phyloP scores from a whole-genome alignment of 1,140 invertebrate genomes.

The Marisa cornuarietis region DNA sequence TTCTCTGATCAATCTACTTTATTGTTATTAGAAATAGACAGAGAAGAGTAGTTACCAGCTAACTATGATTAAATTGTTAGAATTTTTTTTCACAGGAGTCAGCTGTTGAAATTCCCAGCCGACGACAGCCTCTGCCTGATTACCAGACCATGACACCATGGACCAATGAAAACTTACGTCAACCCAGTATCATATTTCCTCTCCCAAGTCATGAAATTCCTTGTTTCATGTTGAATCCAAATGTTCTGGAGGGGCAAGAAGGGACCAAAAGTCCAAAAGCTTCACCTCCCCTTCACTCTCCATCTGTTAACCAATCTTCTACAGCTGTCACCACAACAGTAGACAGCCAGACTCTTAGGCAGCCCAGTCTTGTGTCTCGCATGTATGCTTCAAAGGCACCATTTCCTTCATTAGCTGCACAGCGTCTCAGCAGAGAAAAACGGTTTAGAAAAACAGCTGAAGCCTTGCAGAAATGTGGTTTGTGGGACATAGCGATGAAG shows the following conservation, averaged over 20 bases:
- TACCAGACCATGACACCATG: conserved; percentile 22
- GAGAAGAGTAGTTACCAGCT: too few species aligned
- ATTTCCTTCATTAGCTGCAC: background rate
- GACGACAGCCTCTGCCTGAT: conserved; percentile 5
- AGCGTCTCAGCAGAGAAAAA: conserved; percentile 14
- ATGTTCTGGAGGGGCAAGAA: background rate
- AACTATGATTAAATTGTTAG: too few species aligned
- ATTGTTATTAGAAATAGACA: too few species aligned
- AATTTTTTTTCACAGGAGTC: too few species aligned
- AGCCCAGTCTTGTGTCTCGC: too few species aligned
- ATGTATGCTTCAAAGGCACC: background rate
- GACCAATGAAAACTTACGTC: conserved; percentile 13
- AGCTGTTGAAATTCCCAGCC: too few species aligned
- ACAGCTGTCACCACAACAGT: background rate
- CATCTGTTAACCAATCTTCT: background rate
- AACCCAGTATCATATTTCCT: background rate
- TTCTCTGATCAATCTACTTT: too few species aligned
- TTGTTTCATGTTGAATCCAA: conserved; percentile 7
- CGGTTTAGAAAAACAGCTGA: conserved; percentile 30
- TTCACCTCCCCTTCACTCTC: background rate
- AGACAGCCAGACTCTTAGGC: too few species aligned
- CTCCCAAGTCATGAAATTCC: conserved; percentile 9
- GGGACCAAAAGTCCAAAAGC: background rate
- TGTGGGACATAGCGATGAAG: conserved; percentile 38
- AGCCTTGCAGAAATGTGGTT: conserved; percentile 32